These are phyloP conservation scores for Dicrurus megarhynchus DNA, from an alignment of 2,113 vertebrate species.

Conservation along the genomic window DNA sequence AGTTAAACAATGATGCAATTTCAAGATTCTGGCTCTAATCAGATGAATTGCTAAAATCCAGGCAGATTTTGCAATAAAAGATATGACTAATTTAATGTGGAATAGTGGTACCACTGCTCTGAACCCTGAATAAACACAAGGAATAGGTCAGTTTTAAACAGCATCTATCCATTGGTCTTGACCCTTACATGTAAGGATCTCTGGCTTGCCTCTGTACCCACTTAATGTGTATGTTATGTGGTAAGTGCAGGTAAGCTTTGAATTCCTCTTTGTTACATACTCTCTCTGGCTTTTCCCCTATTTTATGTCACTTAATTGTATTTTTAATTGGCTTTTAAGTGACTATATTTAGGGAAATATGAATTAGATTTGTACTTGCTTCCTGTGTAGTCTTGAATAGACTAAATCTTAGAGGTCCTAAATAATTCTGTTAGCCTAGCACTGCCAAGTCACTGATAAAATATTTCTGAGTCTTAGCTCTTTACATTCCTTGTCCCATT, in stretches of 20 bases:
- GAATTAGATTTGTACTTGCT: neutral
- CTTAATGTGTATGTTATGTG: neutral
- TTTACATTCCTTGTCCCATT: neutral
- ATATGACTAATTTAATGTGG: neutral
- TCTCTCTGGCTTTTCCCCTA: neutral
- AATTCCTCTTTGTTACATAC: neutral
- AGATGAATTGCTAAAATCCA: constrained; percentile 37
- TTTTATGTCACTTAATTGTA: neutral
- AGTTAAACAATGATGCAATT: constrained; percentile 46
- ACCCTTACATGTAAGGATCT: neutral
- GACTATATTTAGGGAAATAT: neutral
- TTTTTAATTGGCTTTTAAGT: neutral
- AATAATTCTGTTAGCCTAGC: neutral
- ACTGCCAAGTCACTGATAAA: neutral
- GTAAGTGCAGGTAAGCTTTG: neutral
- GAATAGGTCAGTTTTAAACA: neutral
- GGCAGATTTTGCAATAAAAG: constrained; percentile 23
- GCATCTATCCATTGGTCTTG: neutral
- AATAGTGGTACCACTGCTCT: neutral
- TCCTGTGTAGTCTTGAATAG: neutral
- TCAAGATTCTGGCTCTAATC: neutral
- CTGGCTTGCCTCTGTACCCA: neutral
- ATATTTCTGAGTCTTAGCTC: neutral
- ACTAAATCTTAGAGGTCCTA: neutral
- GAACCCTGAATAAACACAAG: neutral